phyloP scores from a whole-genome alignment of 2,888 invertebrate genomes.

The Ophioninae sp. region DNA sequence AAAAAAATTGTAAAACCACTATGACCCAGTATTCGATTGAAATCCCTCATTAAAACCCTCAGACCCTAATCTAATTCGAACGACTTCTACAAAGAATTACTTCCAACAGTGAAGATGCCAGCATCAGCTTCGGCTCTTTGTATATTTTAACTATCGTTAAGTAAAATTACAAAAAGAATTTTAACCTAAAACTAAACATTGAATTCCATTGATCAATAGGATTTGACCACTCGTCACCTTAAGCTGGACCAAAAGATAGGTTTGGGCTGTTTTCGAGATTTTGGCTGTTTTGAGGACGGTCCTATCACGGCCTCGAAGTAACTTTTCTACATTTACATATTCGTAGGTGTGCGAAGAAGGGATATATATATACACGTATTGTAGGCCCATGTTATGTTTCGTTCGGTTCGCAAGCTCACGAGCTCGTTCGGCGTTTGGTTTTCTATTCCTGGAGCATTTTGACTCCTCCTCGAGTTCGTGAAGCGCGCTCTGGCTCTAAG shows the following conservation, averaged over 20 bases:
- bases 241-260: slow-evolving; percentile 32
- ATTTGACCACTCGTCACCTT: slow-evolving; percentile 13
- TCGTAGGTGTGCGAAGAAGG: background rate
- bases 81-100: no score
- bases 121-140: no score
- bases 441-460: slow-evolving; percentile 80
- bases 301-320: background rate
- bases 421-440: slow-evolving; percentile 66
- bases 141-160: no score
- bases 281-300: background rate
- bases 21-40: no score
- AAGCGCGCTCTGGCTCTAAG: slow-evolving; percentile 68
- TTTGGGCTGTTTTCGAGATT: background rate
- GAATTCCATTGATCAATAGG: no score
- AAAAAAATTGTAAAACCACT: no score
- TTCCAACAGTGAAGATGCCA: no score
- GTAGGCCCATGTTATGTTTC: slow-evolving; percentile 60
- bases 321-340: background rate
- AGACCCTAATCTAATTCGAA: no score
- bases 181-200: no score
- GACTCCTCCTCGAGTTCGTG: slow-evolving; percentile 77
- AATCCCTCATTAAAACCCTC: no score
- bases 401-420: slow-evolving; percentile 58
- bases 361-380: slow-evolving; percentile 19
- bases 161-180: no score